Evolutionary conservation across 2,888 invertebrate species (phyloP).

Genomic region (Ecliptopera silaceata): DNA sequence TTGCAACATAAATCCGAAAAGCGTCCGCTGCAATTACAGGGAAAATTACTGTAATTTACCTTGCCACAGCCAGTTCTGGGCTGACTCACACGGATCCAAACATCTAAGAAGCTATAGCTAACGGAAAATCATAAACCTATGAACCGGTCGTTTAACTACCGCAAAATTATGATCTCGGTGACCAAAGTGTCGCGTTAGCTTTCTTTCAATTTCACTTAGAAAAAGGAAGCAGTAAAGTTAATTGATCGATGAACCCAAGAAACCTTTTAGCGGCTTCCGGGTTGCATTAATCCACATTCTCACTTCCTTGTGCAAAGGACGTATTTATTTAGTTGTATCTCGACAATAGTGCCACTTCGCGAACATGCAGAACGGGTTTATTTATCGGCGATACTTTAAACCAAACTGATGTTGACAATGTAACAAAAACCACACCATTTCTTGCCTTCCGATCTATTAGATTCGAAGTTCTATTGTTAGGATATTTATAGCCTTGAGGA

Average conservation of each 20-base stretch:
- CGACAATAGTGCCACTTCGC: conserved; percentile 52
- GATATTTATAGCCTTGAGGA: not conserved
- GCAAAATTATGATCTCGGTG: conserved; percentile 43
- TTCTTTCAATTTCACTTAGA: conserved; percentile 40
- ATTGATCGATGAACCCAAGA: conserved; percentile 60
- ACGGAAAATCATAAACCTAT: conserved; percentile 60
- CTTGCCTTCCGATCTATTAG: conserved; percentile 16
- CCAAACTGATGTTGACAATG: conserved; percentile 24
- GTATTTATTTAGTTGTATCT: conserved; percentile 61
- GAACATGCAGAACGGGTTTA: conserved; percentile 52
- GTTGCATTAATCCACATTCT: conserved; percentile 63
- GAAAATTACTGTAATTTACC: conserved; percentile 55
- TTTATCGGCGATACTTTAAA: conserved; percentile 52
- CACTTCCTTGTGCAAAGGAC: conserved; percentile 66
- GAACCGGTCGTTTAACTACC: conserved; percentile 49
- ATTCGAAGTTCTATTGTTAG: conserved; percentile 11
- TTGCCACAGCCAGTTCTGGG: conserved; percentile 37
- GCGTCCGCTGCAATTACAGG: conserved; percentile 52
- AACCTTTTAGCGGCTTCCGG: conserved; percentile 59
- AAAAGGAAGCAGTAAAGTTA: conserved; percentile 51
- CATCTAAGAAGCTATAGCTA: conserved; percentile 56
- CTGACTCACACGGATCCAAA: conserved; percentile 35
- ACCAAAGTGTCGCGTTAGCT: conserved; percentile 23
- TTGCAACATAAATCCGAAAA: conserved; percentile 60
- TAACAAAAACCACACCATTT: conserved; percentile 21